Evolutionary conservation across 2,797 vertebrate species (phyloP), one percentile per base, ranked within the genome.

Genomic region (Enteromius thamalakanensis): DNA sequence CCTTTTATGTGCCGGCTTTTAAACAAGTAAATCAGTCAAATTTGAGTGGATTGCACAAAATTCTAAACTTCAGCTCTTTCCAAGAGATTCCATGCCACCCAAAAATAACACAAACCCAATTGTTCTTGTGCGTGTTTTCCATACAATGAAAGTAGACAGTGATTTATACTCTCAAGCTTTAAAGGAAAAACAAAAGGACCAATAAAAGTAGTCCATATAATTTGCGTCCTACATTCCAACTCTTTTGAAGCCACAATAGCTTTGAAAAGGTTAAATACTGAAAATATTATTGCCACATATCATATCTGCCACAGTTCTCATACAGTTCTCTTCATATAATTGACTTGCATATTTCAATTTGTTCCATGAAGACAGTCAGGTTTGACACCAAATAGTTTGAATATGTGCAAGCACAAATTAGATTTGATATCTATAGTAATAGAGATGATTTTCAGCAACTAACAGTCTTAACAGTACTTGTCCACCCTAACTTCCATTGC

Each of bases 111-210:
- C 45, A 12, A 32, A 17, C 19, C 7, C 60, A 62, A 19, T 32
- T 72, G 70, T 34, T 58, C 19, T 55, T 19, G 15, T 6, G 1
- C 5, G 6, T 23, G 1, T 40, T 53, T 75, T 58, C 72, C 72
- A 40, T 9, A 40, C 51, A 58, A 23, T 76, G 51, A 58, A 40
- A 58, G 32, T 1, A 7, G 32, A 76, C 51, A 3, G 32, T 40
- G 72, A 58, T 75, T 23, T 58, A 75, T 58, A 58, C 51, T 0
- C 7, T 21, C 11, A 40, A 34, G 49, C 49, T 75, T 11, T 14
- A 12, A 37, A 75, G 49, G 32, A 75, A 75, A 37, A 75, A 75
- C 51, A 75, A 75, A 75, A 53, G 70, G 4, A 32, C 47, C 23
- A 29, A 40, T 72, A 49, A 72, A 71, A 21, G 10, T 23, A 55